These are phyloP conservation scores for Elachura formosa DNA, from an alignment of 2,113 vertebrate genomes.

Conservation along the genomic window DNA sequence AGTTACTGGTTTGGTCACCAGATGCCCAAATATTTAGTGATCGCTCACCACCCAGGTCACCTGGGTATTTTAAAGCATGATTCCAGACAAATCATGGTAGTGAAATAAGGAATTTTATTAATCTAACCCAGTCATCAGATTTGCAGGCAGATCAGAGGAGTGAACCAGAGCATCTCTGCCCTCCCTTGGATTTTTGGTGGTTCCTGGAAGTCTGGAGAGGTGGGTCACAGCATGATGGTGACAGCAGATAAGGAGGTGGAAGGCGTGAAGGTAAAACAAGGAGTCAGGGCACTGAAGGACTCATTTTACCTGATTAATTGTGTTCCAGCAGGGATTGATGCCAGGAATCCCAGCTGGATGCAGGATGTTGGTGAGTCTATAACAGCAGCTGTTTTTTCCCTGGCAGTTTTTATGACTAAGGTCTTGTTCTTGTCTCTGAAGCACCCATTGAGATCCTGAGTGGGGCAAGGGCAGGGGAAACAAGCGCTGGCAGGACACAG, in stretches of 20 bases:
- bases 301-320: not conserved
- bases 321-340: not conserved
- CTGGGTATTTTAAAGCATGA: not conserved
- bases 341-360: not conserved
- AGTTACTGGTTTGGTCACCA: not conserved
- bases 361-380: not conserved
- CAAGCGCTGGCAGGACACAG: rapidly evolving
- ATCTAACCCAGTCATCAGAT: not conserved
- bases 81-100: not conserved
- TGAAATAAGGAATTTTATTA: not conserved
- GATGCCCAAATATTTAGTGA: no score
- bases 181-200: not conserved
- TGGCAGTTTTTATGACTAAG: not conserved
- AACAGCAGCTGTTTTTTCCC: not conserved
- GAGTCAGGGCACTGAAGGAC: not conserved
- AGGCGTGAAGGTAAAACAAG: not conserved
- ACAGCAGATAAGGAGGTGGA: not conserved
- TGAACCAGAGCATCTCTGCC: not conserved
- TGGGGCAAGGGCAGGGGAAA: not conserved
- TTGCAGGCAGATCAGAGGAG: not conserved
- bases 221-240: not conserved
- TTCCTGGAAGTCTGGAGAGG: not conserved
- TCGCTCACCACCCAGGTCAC: not conserved
- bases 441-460: not conserved
- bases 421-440: not conserved